Percentiles rank a stretch among this genome's conserved stretches.
Conservation (phyloP, 2,113 vertebrate species). For the Semnopithecus entellus region DNA sequence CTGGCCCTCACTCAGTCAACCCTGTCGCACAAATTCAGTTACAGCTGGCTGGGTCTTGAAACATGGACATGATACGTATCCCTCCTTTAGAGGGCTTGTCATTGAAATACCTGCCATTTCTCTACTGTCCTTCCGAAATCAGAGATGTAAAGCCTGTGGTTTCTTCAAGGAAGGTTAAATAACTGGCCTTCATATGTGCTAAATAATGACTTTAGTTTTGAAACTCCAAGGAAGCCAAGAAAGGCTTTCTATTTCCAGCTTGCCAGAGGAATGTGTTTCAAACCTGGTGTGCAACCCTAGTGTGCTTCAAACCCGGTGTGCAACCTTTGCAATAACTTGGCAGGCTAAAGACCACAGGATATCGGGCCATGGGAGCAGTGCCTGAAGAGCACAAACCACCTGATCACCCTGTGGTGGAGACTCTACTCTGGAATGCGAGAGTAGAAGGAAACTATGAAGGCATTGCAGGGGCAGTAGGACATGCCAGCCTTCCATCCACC, state of each 20-base stretch:
- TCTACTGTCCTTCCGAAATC: not conserved
- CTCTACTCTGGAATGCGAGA: not conserved
- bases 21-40: not conserved
- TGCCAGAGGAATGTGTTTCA: not conserved
- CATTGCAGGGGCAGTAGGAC: not conserved
- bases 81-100: not conserved
- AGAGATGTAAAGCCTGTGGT: not conserved
- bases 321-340: not conserved
- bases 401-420: fast-evolving
- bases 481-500: not conserved
- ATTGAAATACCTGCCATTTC: not conserved
- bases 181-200: not conserved
- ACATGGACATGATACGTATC: not conserved
- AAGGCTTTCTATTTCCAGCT: not conserved
- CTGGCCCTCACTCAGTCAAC: not conserved
- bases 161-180: not conserved
- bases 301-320: not conserved
- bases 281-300: not conserved
- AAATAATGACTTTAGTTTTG: not conserved
- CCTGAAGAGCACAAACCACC: not conserved
- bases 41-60: not conserved
- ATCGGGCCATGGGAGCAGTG: fast-evolving
- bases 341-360: not conserved
- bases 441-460: not conserved
- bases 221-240: not conserved